These are phyloP conservation scores for Solenopsis fugax DNA, from an alignment of 1,140 invertebrate species.

Conservation along the genomic window DNA sequence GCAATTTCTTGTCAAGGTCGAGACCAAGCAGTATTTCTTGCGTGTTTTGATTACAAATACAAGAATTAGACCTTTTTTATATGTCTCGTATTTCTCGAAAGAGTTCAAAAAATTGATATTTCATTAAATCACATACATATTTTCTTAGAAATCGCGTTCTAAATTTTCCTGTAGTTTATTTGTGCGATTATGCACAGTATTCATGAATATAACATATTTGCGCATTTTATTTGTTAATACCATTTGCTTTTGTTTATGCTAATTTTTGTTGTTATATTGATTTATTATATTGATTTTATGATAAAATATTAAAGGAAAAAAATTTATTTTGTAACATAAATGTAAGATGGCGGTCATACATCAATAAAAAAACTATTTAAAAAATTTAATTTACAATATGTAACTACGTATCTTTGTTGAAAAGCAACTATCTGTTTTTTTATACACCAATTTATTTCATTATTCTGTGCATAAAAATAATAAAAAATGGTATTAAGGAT, in stretches of 20 bases:
- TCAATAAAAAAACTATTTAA: neutral
- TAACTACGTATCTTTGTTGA: no score
- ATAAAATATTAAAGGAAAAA: neutral
- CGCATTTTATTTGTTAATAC: neutral
- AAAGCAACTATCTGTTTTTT: no score
- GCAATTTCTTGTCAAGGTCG: constrained; percentile 49
- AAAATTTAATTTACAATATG: no score
- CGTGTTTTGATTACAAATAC: constrained; percentile 20
- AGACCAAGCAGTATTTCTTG: constrained; percentile 3
- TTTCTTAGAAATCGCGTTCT: neutral
- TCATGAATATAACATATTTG: neutral
- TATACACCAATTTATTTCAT: no score
- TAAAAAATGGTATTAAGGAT: no score
- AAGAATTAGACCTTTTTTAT: neutral
- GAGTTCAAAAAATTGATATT: neutral
- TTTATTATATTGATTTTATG: neutral
- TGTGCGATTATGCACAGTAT: neutral
- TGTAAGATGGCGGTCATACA: neutral
- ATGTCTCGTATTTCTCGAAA: neutral
- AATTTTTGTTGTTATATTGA: no score
- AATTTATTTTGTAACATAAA: neutral
- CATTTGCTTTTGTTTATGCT: no score
- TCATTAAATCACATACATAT: no score
- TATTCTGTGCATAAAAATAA: no score
- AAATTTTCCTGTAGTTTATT: neutral